Percentiles rank a stretch among this genome's conserved stretches.
Evolutionary conservation across 2,113 vertebrate species (phyloP).

Genomic region (Oenanthe oenanthe): DNA sequence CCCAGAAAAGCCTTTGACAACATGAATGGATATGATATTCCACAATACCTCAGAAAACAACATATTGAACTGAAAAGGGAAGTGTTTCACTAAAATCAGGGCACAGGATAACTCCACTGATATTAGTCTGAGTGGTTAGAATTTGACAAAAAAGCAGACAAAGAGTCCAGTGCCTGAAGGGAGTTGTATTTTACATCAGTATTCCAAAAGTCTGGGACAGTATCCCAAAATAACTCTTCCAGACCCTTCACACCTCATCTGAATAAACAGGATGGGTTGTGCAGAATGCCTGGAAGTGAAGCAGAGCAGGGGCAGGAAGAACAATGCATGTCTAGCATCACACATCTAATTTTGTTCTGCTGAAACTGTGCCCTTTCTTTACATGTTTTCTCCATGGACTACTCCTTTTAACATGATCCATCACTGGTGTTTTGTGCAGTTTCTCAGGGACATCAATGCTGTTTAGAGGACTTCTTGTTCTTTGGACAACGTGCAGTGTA

Average conservation of each 20-base stretch:
- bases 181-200: not conserved
- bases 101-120: not conserved
- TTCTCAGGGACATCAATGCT: not conserved
- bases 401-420: not conserved
- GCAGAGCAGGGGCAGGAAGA: not conserved
- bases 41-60: not conserved
- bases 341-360: conserved; percentile 27
- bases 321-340: not conserved
- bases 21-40: rapidly evolving
- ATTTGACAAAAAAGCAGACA: not conserved
- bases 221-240: conserved; percentile 16
- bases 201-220: not conserved
- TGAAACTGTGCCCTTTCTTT: not conserved
- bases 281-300: conserved; percentile 56
- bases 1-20: not conserved
- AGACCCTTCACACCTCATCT: not conserved
- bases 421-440: not conserved
- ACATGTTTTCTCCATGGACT: not conserved
- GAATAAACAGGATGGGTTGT: conserved; percentile 52
- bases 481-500: rapidly evolving
- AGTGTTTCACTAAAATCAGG: not conserved
- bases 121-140: not conserved
- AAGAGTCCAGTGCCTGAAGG: not conserved
- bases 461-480: not conserved
- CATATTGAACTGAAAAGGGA: not conserved